phyloP scores from a whole-genome alignment of 2,888 invertebrate genomes.

The Spodoptera littoralis region DNA sequence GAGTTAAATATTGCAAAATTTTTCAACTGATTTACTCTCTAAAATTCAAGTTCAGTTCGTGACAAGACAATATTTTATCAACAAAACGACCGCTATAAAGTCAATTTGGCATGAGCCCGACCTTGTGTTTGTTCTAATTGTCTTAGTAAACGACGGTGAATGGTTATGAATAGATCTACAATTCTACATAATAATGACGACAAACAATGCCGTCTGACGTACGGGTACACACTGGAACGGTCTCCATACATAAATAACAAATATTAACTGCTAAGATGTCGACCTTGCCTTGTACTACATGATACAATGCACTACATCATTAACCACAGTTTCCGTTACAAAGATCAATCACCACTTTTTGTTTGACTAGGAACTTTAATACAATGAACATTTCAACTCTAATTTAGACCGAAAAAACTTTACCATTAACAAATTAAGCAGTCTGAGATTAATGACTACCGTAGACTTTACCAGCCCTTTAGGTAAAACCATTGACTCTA shows the following conservation, averaged over 20 bases:
- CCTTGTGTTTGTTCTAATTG: slow-evolving; percentile 73
- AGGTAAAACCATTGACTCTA: slow-evolving; percentile 59
- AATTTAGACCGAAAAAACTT: slow-evolving; percentile 44
- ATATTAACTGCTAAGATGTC: slow-evolving; percentile 56
- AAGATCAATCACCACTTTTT: slow-evolving; percentile 47
- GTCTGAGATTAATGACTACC: slow-evolving; percentile 49
- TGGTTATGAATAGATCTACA: slow-evolving; percentile 69
- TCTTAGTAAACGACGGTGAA: slow-evolving; percentile 71
- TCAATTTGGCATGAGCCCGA: slow-evolving; percentile 59
- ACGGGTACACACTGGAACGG: slow-evolving; percentile 58
- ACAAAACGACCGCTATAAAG: slow-evolving; percentile 41
- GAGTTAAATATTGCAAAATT: slow-evolving; percentile 32
- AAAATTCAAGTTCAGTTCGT: slow-evolving; percentile 52
- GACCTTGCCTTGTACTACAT: slow-evolving; percentile 59
- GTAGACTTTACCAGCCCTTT: slow-evolving; percentile 48
- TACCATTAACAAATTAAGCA: slow-evolving; percentile 44
- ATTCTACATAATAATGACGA: slow-evolving; percentile 70
- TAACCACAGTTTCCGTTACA: slow-evolving; percentile 51
- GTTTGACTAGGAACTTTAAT: slow-evolving; percentile 32
- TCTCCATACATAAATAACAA: slow-evolving; percentile 62
- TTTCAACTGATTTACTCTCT: slow-evolving; percentile 33
- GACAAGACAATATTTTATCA: slow-evolving; percentile 46
- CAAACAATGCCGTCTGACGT: slow-evolving; percentile 68
- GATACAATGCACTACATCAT: slow-evolving; percentile 40
- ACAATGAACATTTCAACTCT: slow-evolving; percentile 40